phyloP scores from a whole-genome alignment of 2,888 invertebrate species.

The Melieria omissa region DNA sequence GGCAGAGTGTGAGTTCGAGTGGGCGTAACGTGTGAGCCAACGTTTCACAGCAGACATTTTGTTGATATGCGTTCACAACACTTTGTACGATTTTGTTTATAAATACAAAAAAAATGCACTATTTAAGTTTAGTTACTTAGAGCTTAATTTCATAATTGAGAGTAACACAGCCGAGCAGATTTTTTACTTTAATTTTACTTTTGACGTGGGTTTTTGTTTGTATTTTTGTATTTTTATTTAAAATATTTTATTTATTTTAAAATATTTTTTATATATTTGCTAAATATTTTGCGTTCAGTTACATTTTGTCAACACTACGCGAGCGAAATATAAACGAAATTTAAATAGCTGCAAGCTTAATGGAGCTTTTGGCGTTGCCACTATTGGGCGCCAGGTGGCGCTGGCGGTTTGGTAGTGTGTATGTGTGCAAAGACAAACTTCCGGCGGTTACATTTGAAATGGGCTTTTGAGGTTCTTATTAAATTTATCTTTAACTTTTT shows the following conservation, averaged over 20 bases:
- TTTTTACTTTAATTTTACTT: background rate
- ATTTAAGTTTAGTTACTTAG: background rate
- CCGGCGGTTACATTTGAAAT: too few species aligned
- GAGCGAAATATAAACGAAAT: background rate
- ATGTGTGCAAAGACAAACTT: too few species aligned
- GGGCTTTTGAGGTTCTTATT: background rate
- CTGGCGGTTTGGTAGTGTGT: background rate
- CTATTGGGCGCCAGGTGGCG: background rate
- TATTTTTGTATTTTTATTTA: slow-evolving; percentile 8
- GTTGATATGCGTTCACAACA: background rate
- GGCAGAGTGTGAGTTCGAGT: slow-evolving; percentile 48
- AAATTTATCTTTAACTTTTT: background rate
- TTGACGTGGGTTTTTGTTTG: background rate
- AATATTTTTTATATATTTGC: slow-evolving; percentile 1
- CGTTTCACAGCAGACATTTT: slow-evolving; percentile 65
- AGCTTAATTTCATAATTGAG: background rate
- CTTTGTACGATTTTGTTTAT: background rate
- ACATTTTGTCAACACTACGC: slow-evolving; percentile 37
- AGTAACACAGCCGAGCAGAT: background rate
- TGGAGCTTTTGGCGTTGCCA: background rate
- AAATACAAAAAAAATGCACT: background rate
- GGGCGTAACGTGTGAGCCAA: slow-evolving; percentile 64
- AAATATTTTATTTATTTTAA: slow-evolving; percentile 12
- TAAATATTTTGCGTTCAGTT: slow-evolving; percentile 14
- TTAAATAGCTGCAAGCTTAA: background rate